These are phyloP conservation scores for Heteropelma amictum DNA, from an alignment of 2,888 invertebrate species.

Conservation along the genomic window DNA sequence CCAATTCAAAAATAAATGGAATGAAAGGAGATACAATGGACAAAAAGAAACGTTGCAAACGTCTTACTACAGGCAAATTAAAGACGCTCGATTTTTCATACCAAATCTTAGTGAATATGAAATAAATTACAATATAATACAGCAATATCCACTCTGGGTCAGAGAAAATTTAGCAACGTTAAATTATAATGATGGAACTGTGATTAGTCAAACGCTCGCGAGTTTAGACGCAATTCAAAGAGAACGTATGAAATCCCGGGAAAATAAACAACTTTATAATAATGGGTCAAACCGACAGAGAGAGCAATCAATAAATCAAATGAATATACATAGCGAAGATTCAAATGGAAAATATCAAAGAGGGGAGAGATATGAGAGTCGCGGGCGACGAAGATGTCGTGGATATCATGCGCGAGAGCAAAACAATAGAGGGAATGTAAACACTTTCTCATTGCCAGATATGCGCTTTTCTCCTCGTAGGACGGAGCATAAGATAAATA, in stretches of 20 bases:
- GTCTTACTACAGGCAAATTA: slow-evolving; percentile 31
- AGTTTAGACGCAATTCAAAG: slow-evolving; percentile 20
- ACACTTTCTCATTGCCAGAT: too few relatives aligned
- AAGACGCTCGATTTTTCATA: slow-evolving; percentile 26
- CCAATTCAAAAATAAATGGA: slow-evolving; percentile 33
- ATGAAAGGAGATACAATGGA: not conserved
- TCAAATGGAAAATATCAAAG: too few relatives aligned
- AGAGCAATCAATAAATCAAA: too few relatives aligned
- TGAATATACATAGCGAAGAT: too few relatives aligned
- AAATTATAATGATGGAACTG: not conserved
- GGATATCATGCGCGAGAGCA: too few relatives aligned
- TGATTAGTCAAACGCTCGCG: slow-evolving; percentile 2
- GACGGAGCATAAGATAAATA: not conserved
- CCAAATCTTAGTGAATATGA: not conserved
- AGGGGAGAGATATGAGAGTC: too few relatives aligned
- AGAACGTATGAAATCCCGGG: not conserved
- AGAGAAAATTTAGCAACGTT: not conserved
- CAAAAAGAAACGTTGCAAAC: slow-evolving; percentile 1
- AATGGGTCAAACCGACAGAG: not conserved
- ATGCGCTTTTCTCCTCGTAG: not conserved
- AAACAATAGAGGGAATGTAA: too few relatives aligned
- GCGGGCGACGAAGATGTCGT: too few relatives aligned
- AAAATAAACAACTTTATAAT: not conserved
- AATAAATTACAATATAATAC: not conserved
- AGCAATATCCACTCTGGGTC: not conserved